Percentiles rank a stretch among this genome's conserved stretches.
phyloP scores from a whole-genome alignment of 2,888 invertebrate genomes.

The Nezara viridula region DNA sequence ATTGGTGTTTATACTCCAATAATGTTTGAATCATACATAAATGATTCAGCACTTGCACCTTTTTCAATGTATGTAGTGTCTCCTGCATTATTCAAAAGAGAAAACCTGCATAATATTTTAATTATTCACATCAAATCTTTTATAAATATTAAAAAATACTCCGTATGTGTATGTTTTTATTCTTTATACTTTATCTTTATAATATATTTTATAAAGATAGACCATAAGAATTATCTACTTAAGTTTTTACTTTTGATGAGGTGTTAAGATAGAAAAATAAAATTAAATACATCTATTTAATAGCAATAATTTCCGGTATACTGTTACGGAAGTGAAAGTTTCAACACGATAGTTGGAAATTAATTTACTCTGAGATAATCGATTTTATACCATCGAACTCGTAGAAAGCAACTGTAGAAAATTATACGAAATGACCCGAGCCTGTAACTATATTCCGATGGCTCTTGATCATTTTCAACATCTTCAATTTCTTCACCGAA shows the following conservation, averaged over 20 bases:
- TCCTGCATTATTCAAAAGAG: no score
- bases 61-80: no score
- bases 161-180: no score
- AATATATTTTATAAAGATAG: no score
- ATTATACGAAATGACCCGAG: not conserved
- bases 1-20: no score
- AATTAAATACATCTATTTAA: not conserved
- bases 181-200: no score
- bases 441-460: not conserved
- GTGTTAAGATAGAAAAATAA: not conserved
- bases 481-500: not conserved
- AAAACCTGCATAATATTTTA: no score
- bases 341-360: not conserved
- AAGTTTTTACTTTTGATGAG: not conserved
- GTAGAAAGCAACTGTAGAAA: not conserved
- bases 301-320: constrained; percentile 1
- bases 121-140: no score
- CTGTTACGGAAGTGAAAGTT: not conserved
- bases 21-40: no score
- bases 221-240: no score
- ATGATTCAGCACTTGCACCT: no score
- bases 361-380: not conserved
- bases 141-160: no score
- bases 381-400: not conserved
- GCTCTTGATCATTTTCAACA: not conserved